Evolutionary conservation across 2,797 vertebrate species (phyloP), one percentile per base, ranked within the genome.

Genomic region (Amniataba percoides): DNA sequence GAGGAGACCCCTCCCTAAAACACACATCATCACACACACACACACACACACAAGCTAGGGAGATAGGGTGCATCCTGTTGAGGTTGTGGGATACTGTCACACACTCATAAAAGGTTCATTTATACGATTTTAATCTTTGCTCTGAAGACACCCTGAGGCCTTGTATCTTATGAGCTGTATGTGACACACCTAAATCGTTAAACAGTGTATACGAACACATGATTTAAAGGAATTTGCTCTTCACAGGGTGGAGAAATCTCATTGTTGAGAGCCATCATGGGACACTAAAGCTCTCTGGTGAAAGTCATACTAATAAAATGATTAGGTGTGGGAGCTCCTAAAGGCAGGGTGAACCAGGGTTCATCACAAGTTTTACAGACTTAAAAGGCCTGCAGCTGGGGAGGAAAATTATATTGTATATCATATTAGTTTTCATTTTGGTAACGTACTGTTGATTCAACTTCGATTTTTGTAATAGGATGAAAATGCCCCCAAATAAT

Each of bases 1-100:
- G 59, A 72, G 60, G 71, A 74, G 53, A 84, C 68, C 55, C 66
- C 74, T 81, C 80, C 85, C 70, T 25, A 56, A 80, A 39, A 76
- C 68, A 81, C 71, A 79, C 78, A 45, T 62, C 45, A 66, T 42
- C 56, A 74, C 60, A 76, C 39, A 53, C 23, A 12, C 56, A 74
- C 60, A 76, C 39, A 53, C 23, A 12, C 43, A 31, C n/a, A 59
- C 12, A 46, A 58, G 16, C 55, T 64, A 69, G 63, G 74, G 48
- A 78, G 59, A 72, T 58, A 59, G 34, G 49, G 11, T 39, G 55
- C 19, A 66, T 59, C 63, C 23, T 2, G 53, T 11, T 62, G 42
- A 56, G 46, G 21, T 51, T 68, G 58, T 25, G 78, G 52, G 66
- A 83, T 75, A 48, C 58, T 64, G 25, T 74, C 75, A 72, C 60